These are phyloP conservation scores for Drosophila paranaensis DNA, from an alignment of 2,888 invertebrate genomes.

Conservation along the genomic window DNA sequence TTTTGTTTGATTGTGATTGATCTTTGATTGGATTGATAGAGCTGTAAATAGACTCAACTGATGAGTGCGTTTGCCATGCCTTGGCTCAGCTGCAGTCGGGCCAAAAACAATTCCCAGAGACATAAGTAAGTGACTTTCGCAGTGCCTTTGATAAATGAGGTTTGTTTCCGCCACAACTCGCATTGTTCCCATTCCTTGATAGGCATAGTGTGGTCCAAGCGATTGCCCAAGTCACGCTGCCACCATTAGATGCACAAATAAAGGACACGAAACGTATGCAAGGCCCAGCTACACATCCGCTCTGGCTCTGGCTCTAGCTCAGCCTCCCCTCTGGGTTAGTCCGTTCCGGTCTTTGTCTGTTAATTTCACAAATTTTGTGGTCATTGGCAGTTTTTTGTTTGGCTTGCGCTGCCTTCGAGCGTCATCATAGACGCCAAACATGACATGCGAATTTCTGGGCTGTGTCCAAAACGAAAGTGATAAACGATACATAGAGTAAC, in stretches of 20 bases:
- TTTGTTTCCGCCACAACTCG: neutral
- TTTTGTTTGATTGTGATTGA: conserved; percentile 67
- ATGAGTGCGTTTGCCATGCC: conserved; percentile 11
- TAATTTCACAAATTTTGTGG: conserved; percentile 54
- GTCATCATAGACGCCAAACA: conserved; percentile 42
- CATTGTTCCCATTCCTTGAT: conserved; percentile 9
- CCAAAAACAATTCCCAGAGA: neutral
- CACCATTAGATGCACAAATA: conserved; percentile 53
- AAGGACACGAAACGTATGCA: conserved; percentile 43
- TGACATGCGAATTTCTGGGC: conserved; percentile 61
- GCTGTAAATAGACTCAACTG: conserved; percentile 25
- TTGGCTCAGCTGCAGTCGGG: neutral
- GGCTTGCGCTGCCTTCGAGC: conserved; percentile 11
- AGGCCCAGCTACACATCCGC: neutral
- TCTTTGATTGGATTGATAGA: conserved; percentile 61
- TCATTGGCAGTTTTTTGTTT: conserved; percentile 39
- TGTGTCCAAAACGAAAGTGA: conserved; percentile 69
- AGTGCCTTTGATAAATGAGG: conserved; percentile 9
- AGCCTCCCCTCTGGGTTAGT: neutral
- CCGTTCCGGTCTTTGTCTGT: conserved; percentile 14
- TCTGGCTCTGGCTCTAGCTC: neutral
- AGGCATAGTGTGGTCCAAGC: conserved; percentile 24
- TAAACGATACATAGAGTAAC: conserved; percentile 65
- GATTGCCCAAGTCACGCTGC: conserved; percentile 36
- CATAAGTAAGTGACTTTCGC: neutral